Base-by-base conservation (phyloP, 1,140 invertebrate genomes). In the Lepidurus apus region DNA sequence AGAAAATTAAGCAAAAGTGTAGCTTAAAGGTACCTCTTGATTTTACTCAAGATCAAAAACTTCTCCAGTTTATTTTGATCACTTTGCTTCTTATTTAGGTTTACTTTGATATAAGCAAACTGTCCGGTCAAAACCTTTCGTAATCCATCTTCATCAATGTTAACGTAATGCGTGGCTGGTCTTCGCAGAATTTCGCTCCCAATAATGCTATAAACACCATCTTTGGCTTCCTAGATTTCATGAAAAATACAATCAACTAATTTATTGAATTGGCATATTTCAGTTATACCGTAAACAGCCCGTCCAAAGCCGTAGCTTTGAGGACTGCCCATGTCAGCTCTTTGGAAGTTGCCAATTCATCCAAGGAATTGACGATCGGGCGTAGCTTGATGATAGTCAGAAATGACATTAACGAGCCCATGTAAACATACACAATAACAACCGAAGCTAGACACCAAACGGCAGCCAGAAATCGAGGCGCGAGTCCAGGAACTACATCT, bases 391-490 rank as follows among this genome's bases (percentile, higher is more conserved):
- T 82, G 65, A 80, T 79, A 1, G 82, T 82, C 21, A 83, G 80
- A 74, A 80, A 83, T 13, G 82, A 82, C 17, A 83, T 82, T 17
- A 83, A 80, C 43, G 81, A 80, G 1, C 80, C 83, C 1, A 83
- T 79, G 78, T 84, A 84, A n/a, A 81, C 81, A 77, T 83, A 83
- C n/a, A 81, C 82, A 21, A 84, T 75, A 34, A 82, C 81, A 11
- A 84, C 79, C 34, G 81, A 81, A 34, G 80, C 73, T 34, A 82
- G 65, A 81, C 82, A 83, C 84, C 84, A 84, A 74, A 84, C 75
- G 10, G 78, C 81, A 11, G 82, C 73, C 10, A 84, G 76, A 76
- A 84, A 82, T 34, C 83, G 79, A n/a, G 82, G 80, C 1, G 81
- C 42, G 8, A 74, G 24, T 45, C 78, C 78, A 34, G 45, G 45